Conservation (phyloP, 2,888 invertebrate genomes). For the Melanotus villosus region DNA sequence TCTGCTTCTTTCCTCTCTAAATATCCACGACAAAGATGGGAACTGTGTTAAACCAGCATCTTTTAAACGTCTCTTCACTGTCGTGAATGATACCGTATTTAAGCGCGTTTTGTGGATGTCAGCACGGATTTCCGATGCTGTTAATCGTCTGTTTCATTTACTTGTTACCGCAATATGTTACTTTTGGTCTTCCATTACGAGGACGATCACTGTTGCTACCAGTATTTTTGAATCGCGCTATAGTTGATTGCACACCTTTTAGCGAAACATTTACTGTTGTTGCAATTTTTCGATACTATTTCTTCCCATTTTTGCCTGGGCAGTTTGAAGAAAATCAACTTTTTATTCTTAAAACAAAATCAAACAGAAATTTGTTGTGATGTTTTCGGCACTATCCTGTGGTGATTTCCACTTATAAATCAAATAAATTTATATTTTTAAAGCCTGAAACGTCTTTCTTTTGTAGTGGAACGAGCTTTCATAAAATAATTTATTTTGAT, state of each 20-base stretch:
- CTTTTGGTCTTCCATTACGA: neutral
- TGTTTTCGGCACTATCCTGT: no score
- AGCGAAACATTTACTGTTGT: neutral
- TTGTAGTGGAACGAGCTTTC: no score
- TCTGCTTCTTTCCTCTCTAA: conserved; percentile 1
- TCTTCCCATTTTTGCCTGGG: neutral
- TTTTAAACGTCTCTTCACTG: neutral
- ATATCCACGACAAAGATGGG: neutral
- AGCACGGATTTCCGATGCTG: neutral
- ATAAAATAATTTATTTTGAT: no score
- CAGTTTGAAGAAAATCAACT: no score
- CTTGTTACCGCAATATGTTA: conserved; percentile 1
- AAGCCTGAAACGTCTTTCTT: no score
- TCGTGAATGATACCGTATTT: neutral
- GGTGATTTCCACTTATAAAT: no score
- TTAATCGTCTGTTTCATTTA: conserved; percentile 1
- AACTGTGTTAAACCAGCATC: conserved; percentile 1
- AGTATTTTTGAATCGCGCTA: neutral
- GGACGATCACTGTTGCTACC: neutral
- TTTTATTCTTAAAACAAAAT: neutral
- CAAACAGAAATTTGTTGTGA: neutral
- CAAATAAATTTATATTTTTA: no score
- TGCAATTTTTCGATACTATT: neutral
- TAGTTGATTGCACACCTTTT: conserved; percentile 1
- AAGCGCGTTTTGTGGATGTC: neutral